Base-by-base conservation (phyloP, 2,888 invertebrate genomes). In the Sthenelais limicola region DNA sequence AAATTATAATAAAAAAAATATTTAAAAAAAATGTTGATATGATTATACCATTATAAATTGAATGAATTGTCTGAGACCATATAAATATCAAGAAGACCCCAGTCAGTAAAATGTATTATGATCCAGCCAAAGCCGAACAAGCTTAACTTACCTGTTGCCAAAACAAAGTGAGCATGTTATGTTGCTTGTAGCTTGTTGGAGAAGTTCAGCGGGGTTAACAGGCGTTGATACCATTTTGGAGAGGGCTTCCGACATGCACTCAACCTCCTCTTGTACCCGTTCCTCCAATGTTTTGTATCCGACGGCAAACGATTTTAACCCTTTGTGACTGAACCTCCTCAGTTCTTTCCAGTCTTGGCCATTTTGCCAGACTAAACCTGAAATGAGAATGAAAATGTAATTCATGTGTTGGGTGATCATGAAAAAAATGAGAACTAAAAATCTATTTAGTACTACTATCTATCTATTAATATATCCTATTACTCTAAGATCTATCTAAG, bases 281-380 rank as follows among this genome's bases (percentile, higher is more conserved):
- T 52, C 52, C 52, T 52, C 52, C 52, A 52, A 30, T 26, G 24
- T 52, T 3, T 15, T 3, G 15, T n/a, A 26, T 15, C 52, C 52
- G 9, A 52, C 52, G 12, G 26, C 52, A 24, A 52, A 52, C 26
- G 24, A 26, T 15, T 30, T n/a, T 3, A 52, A 30, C 15, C 52
- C 52, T 24, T 28, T 30, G 30, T 52, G 52, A 30, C n/a, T 24
- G 52, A 52, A 52, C 5, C 52, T 3, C 52, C 21, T 3, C 52
- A 52, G 26, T 15, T n/a, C 52, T 30, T 52, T 52, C 52, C 52
- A 52, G 1, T 26, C 12, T 12, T 24, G 52, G 26, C 52, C 52
- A 24, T 30, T 52, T 30, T 52, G 52, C 52, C 52, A 52, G 3
- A 52, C 52, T n/a, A 52, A 24, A 24, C 52, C 52, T 52, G 52